These are phyloP conservation scores for Arremon brunneinucha DNA, from an alignment of 2,797 vertebrate species.

Conservation along the genomic window DNA sequence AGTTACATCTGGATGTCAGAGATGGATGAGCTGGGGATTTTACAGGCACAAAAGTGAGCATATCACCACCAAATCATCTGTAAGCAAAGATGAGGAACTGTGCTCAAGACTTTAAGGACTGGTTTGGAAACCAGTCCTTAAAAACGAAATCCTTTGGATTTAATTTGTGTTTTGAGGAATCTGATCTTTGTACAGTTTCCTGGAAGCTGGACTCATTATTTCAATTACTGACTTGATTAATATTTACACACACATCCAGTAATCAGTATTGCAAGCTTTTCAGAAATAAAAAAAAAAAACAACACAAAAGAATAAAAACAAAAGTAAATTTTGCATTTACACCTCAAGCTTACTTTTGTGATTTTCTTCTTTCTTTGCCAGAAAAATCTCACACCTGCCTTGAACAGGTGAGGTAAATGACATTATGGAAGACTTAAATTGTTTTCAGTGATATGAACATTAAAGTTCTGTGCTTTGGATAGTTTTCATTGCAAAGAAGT, in stretches of 20 bases:
- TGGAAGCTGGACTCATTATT: neutral
- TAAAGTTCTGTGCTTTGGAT: neutral
- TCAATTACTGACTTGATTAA: neutral
- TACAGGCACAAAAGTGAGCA: neutral
- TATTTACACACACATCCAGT: neutral
- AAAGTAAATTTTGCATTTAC: neutral
- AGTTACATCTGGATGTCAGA: neutral
- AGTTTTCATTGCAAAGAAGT: neutral
- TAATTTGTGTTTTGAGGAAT: conserved; percentile 1
- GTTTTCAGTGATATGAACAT: neutral
- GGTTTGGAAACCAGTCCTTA: neutral
- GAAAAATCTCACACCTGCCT: neutral
- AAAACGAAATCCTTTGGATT: neutral
- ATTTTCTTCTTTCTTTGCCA: neutral
- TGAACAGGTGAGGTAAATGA: neutral
- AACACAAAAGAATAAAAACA: neutral
- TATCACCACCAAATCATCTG: neutral
- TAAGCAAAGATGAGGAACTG: neutral
- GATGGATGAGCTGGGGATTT: neutral
- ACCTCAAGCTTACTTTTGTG: neutral
- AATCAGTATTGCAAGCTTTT: neutral
- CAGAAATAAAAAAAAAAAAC: neutral
- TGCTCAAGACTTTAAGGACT: neutral
- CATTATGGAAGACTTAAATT: neutral
- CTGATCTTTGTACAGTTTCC: neutral